Conservation (phyloP, 1,140 invertebrate genomes). For the Phymastichus coffea region DNA sequence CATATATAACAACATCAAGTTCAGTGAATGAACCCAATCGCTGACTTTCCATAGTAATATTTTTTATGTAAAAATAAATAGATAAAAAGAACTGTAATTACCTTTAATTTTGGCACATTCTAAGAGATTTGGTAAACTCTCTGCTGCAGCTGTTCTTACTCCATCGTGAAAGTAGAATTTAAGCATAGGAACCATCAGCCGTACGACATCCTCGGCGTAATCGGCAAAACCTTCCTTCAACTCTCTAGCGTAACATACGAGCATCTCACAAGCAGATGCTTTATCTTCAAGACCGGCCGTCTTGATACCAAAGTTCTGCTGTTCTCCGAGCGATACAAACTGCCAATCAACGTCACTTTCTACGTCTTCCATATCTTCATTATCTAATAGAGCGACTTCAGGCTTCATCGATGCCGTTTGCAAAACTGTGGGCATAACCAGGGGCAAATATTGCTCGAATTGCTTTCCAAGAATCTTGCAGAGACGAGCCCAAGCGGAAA, state of each 20-base stretch:
- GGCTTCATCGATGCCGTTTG: constrained; percentile 94
- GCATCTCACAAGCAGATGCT: constrained; percentile 98
- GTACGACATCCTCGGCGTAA: constrained; percentile 92
- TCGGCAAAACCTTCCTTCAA: constrained; percentile 94
- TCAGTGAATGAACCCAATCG: constrained; percentile 27
- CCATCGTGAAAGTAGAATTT: constrained; percentile 99
- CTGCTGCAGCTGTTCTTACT: constrained; percentile 87
- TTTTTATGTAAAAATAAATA: not conserved
- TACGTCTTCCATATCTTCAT: constrained; percentile 84
- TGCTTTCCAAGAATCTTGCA: constrained; percentile 95
- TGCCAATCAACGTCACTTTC: constrained; percentile 96
- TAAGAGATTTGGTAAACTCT: constrained; percentile 90
- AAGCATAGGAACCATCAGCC: constrained; percentile 93
- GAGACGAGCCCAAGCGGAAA: constrained; percentile 98
- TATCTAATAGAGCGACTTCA: constrained; percentile 94
- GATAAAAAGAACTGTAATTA: constrained; percentile 1
- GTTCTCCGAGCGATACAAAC: constrained; percentile 94
- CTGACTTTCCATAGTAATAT: not conserved
- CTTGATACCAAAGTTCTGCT: constrained; percentile 90
- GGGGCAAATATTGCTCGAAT: constrained; percentile 94
- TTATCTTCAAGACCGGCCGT: constrained; percentile 96
- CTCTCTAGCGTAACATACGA: constrained; percentile 97
- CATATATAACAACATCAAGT: constrained; percentile 47
- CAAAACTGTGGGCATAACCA: constrained; percentile 97
- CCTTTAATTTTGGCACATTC: constrained; percentile 91